phyloP scores from a whole-genome alignment of 64 coral and sea anemone genomes.

The Exaiptasia diaphana region DNA sequence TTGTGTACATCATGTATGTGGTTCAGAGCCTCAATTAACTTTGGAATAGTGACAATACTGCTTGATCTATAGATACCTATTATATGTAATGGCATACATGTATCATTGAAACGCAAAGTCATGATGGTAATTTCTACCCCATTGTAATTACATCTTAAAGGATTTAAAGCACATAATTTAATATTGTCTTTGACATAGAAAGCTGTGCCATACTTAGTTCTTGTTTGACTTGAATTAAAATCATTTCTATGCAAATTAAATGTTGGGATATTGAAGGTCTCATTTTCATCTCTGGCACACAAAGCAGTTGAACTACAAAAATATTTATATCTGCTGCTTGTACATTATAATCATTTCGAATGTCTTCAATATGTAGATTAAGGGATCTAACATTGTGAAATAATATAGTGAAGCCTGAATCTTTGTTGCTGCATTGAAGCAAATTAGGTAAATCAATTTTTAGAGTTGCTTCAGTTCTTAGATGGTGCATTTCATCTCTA shows the following conservation, averaged over 20 bases:
- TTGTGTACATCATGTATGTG: slow-evolving; percentile 5
- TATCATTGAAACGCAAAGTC: slow-evolving; percentile 10
- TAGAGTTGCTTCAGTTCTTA: slow-evolving; percentile 35
- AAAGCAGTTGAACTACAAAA: slow-evolving; percentile 37
- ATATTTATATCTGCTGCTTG: slow-evolving; percentile 62
- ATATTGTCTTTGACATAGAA: slow-evolving; percentile 46
- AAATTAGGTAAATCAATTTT: neutral
- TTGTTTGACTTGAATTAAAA: slow-evolving; percentile 1
- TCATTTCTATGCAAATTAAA: slow-evolving; percentile 61
- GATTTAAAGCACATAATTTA: slow-evolving; percentile 8
- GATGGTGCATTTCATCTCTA: slow-evolving; percentile 50
- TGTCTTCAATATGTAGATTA: slow-evolving; percentile 21
- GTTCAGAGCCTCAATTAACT: slow-evolving; percentile 8
- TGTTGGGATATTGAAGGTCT: neutral
- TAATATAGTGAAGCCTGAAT: too few species aligned
- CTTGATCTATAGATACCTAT: slow-evolving; percentile 55
- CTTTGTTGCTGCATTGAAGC: neutral
- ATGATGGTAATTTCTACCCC: slow-evolving; percentile 58
- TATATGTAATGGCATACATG: slow-evolving; percentile 44
- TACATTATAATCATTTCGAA: slow-evolving; percentile 55
- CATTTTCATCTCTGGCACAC: slow-evolving; percentile 31
- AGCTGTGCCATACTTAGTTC: slow-evolving; percentile 46
- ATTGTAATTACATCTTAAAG: slow-evolving; percentile 41
- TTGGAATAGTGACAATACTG: neutral
- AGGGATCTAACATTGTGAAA: slow-evolving; percentile 66